phyloP scores from a whole-genome alignment of 2,113 vertebrate genomes.

The Megaptera novaeangliae region DNA sequence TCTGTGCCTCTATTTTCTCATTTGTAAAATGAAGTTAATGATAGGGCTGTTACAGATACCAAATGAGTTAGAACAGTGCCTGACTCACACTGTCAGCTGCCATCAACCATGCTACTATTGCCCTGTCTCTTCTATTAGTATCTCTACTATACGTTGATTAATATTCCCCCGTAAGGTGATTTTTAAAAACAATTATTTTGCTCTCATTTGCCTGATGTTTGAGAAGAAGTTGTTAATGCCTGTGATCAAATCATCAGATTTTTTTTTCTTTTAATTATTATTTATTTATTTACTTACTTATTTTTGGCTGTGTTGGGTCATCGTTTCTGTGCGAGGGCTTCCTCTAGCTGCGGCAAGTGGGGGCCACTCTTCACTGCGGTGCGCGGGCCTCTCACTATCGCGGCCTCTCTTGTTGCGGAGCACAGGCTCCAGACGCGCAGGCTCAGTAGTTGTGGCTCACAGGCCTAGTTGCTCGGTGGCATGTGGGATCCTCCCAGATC shows the following conservation, averaged over 20 bases:
- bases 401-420: too few species aligned
- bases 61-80: not conserved
- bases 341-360: too few species aligned
- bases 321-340: too few species aligned
- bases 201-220: not conserved
- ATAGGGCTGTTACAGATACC: fast-evolving
- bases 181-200: not conserved
- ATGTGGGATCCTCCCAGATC: too few species aligned
- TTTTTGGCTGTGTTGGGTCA: too few species aligned
- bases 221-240: not conserved
- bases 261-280: too few species aligned
- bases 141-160: not conserved
- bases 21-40: not conserved
- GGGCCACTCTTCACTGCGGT: too few species aligned
- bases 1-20: not conserved
- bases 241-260: not conserved
- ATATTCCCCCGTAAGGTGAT: not conserved
- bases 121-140: not conserved
- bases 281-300: too few species aligned
- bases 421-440: too few species aligned
- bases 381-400: too few species aligned
- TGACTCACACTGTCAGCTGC: fast-evolving
- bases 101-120: fast-evolving
- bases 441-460: too few species aligned
- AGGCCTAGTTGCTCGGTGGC: too few species aligned